phyloP scores from a whole-genome alignment of 2,113 vertebrate genomes.

The Speoplatyrhinus poulsoni region DNA sequence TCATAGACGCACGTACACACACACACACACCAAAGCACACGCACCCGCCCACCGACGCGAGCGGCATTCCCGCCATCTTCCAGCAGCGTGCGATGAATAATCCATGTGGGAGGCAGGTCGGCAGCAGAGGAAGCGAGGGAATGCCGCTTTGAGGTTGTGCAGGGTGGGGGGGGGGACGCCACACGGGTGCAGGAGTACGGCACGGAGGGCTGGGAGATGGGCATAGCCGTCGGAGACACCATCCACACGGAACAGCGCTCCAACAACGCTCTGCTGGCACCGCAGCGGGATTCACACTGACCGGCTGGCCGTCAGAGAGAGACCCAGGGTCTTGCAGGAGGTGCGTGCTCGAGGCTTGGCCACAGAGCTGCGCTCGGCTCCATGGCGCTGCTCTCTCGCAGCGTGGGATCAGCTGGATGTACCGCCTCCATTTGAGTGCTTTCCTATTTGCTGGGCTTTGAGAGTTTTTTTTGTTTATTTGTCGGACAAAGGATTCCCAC shows the following conservation, averaged over 20 bases:
- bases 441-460: not conserved
- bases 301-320: not conserved
- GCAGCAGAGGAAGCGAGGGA: slow-evolving; percentile 37
- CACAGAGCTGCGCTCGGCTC: not conserved
- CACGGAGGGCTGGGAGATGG: no score
- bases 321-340: slow-evolving; percentile 10
- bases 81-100: slow-evolving; percentile 48
- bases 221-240: no score
- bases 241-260: not conserved
- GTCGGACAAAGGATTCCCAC: slow-evolving; percentile 17
- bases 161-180: not conserved
- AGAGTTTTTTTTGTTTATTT: no score
- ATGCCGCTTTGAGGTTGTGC: slow-evolving; percentile 16
- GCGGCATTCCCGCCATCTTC: slow-evolving; percentile 49
- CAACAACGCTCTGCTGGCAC: slow-evolving; percentile 19
- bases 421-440: not conserved
- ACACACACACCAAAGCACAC: slow-evolving; percentile 41
- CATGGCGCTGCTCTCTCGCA: not conserved
- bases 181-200: no score
- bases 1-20: slow-evolving; percentile 18
- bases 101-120: slow-evolving; percentile 55
- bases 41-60: not conserved
- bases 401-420: not conserved
- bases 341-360: not conserved
- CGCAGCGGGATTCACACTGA: slow-evolving; percentile 11